Evolutionary conservation across 2,113 vertebrate genomes (phyloP).

Genomic region (Lonchura striata): DNA sequence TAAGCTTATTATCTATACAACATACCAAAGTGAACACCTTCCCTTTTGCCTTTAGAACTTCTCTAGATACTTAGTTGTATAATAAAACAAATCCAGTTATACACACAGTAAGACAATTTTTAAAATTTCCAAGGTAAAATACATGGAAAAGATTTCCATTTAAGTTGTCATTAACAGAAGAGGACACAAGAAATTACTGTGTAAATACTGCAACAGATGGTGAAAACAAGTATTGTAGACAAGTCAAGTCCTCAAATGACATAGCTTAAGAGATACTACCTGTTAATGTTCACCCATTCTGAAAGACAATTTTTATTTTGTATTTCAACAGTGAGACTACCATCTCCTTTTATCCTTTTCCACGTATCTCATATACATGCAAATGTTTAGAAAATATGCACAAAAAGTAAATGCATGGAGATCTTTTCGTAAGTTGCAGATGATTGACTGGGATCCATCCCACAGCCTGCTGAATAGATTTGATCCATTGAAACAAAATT

Average conservation of each 20-base stretch:
- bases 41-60: background rate
- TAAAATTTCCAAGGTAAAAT: background rate
- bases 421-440: background rate
- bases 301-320: background rate
- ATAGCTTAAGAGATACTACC: background rate
- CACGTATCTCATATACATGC: background rate
- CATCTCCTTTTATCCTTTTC: background rate
- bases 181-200: background rate
- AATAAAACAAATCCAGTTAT: background rate
- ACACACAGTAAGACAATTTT: background rate
- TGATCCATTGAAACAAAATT: background rate
- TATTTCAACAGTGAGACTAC: background rate
- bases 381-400: background rate
- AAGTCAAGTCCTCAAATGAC: background rate
- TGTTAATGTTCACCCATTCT: background rate
- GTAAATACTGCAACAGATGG: background rate
- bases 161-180: background rate
- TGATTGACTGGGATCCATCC: background rate
- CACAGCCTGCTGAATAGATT: background rate
- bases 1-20: background rate
- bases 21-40: background rate
- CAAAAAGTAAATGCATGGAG: background rate
- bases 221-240: background rate
- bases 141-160: background rate
- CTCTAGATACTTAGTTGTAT: fast-evolving